Evolutionary conservation across 2,797 vertebrate genomes (phyloP).

Genomic region (Schizothorax lantsangensis): DNA sequence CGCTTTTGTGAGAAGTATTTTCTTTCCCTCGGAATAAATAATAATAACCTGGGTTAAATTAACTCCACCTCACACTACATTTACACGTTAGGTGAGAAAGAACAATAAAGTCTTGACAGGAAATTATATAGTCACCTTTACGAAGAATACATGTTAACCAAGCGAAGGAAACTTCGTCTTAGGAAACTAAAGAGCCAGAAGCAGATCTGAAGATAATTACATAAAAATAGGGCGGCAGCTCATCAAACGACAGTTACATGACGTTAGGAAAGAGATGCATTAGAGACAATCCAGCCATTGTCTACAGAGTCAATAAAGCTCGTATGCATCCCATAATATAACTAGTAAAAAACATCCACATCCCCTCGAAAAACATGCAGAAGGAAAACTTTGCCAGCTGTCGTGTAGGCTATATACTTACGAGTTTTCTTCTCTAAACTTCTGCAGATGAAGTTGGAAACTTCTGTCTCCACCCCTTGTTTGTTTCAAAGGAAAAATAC

Average conservation of each 20-base stretch:
- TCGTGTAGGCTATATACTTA: not conserved
- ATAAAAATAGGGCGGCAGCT: not conserved
- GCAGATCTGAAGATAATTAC: not conserved
- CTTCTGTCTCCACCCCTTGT: constrained; percentile 45
- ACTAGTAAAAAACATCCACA: not conserved
- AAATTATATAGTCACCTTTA: not conserved
- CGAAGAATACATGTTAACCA: not conserved
- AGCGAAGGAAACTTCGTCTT: not conserved
- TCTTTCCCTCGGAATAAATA: not conserved
- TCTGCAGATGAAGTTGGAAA: constrained; percentile 27
- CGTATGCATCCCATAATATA: not conserved
- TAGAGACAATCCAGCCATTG: constrained; percentile 10
- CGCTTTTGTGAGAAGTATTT: not conserved
- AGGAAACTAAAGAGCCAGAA: not conserved
- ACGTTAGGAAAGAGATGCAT: constrained; percentile 21
- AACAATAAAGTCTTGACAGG: not conserved
- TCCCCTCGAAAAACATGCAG: not conserved
- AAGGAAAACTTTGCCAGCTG: not conserved
- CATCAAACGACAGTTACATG: constrained; percentile 7
- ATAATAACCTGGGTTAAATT: not conserved
- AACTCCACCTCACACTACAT: not conserved
- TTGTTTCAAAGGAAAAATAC: constrained; percentile 8
- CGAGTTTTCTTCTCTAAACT: constrained; percentile 24
- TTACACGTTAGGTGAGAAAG: not conserved
- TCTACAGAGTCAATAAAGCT: not conserved